Base-by-base conservation (phyloP, 2,113 vertebrate species). In the Erpornis zantholeuca region DNA sequence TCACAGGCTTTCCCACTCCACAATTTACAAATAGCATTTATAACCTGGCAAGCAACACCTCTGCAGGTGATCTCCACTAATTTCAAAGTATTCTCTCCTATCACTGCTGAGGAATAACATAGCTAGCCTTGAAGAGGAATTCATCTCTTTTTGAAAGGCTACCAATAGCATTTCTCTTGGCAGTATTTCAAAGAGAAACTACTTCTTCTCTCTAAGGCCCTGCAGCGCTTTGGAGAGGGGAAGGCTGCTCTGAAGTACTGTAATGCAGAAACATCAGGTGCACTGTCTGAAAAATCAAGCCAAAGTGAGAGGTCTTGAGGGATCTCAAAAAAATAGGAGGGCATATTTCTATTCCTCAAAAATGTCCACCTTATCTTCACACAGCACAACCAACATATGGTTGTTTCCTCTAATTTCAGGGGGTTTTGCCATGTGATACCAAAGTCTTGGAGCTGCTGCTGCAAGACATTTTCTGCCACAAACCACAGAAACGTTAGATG, bases 121-220 rank as follows among this genome's bases (percentile, higher is more conserved):
- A 82, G n/a, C 38, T 50, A 54, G 15, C 7, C 38, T 92, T 71
- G 33, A 82, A 80, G 57, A 82, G n/a, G 24, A 79, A 76, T 76
- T 71, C 1, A 0, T 65, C 20, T 82, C 16, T 77, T 71, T 85
- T 60, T 90, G 82, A 88, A 90, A 47, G 20, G 44, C 45, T 75
- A 96, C 75, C 66, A 72, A 54, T 10, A 79, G 28, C 18, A 56
- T 53, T 93, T 76, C 71, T 69, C 16, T 19, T 86, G 80, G 28
- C 40, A 86, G n/a, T 28, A 83, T 65, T 96, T 94, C 82, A 86
- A 88, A 95, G 66, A 82, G 44, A 88, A 96, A 36, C 49, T 56
- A 60, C 31, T 47, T 27, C 79, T 86, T 64, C 28, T 27, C 31
- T 87, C 44, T 71, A 54, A 54, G 33, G 49, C 44, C 56, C 44